Base-by-base conservation (phyloP, 2,797 vertebrate species). In the Prunella strophiata region DNA sequence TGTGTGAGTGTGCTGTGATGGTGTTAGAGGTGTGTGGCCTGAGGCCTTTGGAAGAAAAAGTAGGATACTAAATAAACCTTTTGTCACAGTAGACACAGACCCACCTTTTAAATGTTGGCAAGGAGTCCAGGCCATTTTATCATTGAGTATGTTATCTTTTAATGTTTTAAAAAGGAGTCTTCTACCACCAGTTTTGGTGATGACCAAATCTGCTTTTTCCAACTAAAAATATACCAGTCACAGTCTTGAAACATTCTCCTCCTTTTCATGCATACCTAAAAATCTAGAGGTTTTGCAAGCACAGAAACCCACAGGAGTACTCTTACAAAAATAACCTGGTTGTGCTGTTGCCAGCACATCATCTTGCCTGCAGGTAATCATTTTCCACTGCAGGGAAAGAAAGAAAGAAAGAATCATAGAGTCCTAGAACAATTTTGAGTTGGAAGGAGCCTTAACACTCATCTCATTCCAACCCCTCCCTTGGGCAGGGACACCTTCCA, bases 301-400 rank as follows among this genome's bases (percentile, higher is more conserved):
- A 47, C 42, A 51, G 61, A 83, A 88, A 47, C 50, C 73, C 58
- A 50, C 27, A 10, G 43, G 48, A 89, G 26, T 20, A 54, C 54
- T 88, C 65, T 78, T 81, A 50, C 68, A 34, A 72, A 91, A 96
- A 91, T 78, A 95, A 72, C 54, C 22, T 81, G 61, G 29, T 36
- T 17, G 43, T 80, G 54, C 65, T 68, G 61, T 91, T 94, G 42
- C 82, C 34, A 89, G 1, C 58, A 43, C 65, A 23, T 40, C 63
- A 11, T 63, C 66, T 74, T 54, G 34, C 85, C 38, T 82, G 85
- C 71, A 78, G 79, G 72, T 70, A 78, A 58, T 59, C 4, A 4
- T 57, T 85, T 76, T 57, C 57, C 18, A 4, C 36, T 59, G 58
- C 5, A 4, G 50, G 71, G 26, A 63, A 32, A 42, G 83, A 72